phyloP scores from a whole-genome alignment of 1,140 invertebrate species.

The Nomia melanderi region DNA sequence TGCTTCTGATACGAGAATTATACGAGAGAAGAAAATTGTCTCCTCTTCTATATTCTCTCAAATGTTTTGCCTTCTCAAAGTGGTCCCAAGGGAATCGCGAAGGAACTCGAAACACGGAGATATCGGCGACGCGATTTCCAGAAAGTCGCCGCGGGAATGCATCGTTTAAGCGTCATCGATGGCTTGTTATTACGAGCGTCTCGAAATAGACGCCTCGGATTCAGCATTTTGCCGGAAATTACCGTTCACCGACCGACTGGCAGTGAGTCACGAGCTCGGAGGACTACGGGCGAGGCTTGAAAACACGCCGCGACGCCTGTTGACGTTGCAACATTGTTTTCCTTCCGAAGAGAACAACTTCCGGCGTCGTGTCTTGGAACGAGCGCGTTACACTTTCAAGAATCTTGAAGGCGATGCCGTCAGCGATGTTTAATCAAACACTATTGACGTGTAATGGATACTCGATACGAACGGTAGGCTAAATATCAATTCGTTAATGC shows the following conservation, averaged over 20 bases:
- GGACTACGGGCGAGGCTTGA: not conserved
- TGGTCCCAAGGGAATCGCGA: not conserved
- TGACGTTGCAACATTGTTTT: not conserved
- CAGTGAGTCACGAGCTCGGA: not conserved
- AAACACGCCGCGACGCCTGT: not conserved
- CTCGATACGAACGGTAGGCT: too few relatives aligned
- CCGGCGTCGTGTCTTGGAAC: too few relatives aligned
- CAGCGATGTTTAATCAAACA: too few relatives aligned
- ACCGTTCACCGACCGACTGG: not conserved
- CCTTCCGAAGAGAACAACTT: not conserved
- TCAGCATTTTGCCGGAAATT: conserved; percentile 11
- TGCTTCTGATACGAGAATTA: too few relatives aligned
- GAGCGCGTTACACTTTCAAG: too few relatives aligned
- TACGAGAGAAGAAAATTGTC: too few relatives aligned
- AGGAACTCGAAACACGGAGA: not conserved
- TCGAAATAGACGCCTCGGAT: conserved; percentile 29
- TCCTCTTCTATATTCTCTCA: too few relatives aligned
- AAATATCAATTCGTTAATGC: too few relatives aligned
- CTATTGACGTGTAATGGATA: too few relatives aligned
- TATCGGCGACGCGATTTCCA: not conserved
- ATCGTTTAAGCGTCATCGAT: conserved; percentile 37
- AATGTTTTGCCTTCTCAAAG: too few relatives aligned
- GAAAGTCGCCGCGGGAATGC: conserved; percentile 2
- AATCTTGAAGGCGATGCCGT: too few relatives aligned
- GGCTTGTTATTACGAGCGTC: conserved; percentile 19